These are phyloP conservation scores for Iselma pallidipennis DNA, from an alignment of 2,888 invertebrate genomes.

Conservation along the genomic window DNA sequence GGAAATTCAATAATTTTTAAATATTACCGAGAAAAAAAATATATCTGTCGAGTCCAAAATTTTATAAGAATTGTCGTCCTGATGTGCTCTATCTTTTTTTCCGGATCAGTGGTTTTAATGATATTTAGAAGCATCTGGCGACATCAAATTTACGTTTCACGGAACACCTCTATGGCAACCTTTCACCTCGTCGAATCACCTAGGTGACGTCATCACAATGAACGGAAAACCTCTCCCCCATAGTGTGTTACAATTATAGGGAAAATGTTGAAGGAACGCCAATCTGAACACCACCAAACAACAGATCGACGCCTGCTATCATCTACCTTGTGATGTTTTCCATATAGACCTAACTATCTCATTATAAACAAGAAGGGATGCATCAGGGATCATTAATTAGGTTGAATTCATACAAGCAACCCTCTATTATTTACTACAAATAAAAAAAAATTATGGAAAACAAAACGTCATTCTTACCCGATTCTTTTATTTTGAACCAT, in stretches of 20 bases:
- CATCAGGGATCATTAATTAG: neutral
- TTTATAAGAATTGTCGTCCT: slow-evolving; percentile 18
- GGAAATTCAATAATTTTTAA: too few species aligned
- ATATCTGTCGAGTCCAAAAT: slow-evolving; percentile 12
- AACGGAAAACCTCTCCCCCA: slow-evolving; percentile 6
- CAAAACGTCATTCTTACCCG: neutral
- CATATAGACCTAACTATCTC: neutral
- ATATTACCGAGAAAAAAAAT: too few species aligned
- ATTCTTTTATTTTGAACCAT: too few species aligned
- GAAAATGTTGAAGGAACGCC: neutral
- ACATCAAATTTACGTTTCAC: slow-evolving; percentile 37
- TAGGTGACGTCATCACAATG: slow-evolving; percentile 45
- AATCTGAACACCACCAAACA: too few species aligned
- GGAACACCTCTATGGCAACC: slow-evolving; percentile 54
- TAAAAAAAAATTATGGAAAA: neutral
- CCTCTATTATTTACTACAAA: too few species aligned
- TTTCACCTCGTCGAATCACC: slow-evolving; percentile 51
- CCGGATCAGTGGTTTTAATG: slow-evolving; percentile 27
- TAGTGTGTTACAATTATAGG: neutral
- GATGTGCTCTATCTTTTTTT: slow-evolving; percentile 29
- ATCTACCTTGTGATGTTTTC: neutral
- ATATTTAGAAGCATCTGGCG: slow-evolving; percentile 36
- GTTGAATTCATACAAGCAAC: neutral
- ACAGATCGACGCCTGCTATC: neutral
- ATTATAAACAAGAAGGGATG: neutral